These are phyloP conservation scores for Pasiphila rectangulata DNA, from an alignment of 2,888 invertebrate genomes.

Conservation along the genomic window DNA sequence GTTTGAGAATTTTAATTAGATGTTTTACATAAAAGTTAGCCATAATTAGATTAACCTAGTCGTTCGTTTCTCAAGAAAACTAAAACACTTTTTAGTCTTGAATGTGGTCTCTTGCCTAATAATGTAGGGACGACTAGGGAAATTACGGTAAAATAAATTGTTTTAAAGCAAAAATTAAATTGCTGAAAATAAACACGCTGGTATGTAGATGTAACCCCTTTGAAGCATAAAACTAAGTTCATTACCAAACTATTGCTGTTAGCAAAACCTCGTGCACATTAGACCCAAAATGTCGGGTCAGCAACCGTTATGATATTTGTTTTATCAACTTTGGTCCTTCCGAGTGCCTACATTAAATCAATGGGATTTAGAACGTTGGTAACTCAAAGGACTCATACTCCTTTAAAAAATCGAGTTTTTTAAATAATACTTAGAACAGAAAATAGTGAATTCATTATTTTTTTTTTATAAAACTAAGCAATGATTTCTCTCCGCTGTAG, in stretches of 20 bases:
- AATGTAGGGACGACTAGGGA: not conserved
- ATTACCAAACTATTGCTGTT: constrained; percentile 67
- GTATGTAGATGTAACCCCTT: constrained; percentile 57
- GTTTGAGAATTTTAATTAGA: constrained; percentile 12
- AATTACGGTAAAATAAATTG: not conserved
- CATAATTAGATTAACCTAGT: no score
- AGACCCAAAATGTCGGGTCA: constrained; percentile 46
- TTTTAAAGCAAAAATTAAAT: constrained; percentile 37
- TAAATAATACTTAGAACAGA: not conserved
- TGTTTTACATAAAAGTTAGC: constrained; percentile 10
- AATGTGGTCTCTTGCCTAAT: not conserved
- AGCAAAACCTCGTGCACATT: constrained; percentile 43
- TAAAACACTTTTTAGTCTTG: not conserved
- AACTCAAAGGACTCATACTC: constrained; percentile 1
- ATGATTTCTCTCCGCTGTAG: no score
- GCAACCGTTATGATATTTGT: constrained; percentile 35
- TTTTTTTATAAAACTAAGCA: no score
- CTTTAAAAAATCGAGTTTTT: constrained; percentile 1
- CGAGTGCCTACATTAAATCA: constrained; percentile 3
- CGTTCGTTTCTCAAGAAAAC: no score
- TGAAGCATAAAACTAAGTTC: constrained; percentile 59
- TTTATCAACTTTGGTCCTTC: constrained; percentile 24
- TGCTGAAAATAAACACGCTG: constrained; percentile 39
- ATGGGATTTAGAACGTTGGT: constrained; percentile 7
- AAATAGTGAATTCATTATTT: no score